Percentiles rank a stretch among this genome's conserved stretches.
Conservation (phyloP, 2,113 vertebrate genomes). For the Dipodomys spectabilis region DNA sequence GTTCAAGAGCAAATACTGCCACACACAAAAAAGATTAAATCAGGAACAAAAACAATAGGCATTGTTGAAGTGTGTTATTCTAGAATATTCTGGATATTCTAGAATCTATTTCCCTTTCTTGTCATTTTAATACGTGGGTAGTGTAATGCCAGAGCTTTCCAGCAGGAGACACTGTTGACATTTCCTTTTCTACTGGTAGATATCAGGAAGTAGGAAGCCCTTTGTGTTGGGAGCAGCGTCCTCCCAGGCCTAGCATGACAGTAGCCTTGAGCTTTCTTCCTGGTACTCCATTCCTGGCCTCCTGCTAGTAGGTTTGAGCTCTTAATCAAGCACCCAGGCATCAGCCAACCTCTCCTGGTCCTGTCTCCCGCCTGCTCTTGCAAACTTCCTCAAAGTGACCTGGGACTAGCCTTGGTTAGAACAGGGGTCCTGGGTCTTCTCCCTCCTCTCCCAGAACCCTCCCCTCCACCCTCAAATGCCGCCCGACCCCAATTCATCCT, state of each 20-base stretch:
- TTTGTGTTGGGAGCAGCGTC: background rate
- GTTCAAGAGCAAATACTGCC: too few species aligned
- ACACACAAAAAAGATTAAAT: too few species aligned
- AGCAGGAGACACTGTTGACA: slow-evolving; percentile 59
- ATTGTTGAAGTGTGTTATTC: background rate
- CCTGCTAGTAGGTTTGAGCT: background rate
- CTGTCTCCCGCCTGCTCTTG: background rate
- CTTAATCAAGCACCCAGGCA: background rate
- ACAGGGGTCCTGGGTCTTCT: too few species aligned
- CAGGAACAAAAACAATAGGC: too few species aligned
- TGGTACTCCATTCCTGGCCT: background rate
- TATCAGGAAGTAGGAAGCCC: background rate
- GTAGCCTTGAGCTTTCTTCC: background rate
- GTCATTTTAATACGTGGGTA: background rate
- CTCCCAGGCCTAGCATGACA: background rate
- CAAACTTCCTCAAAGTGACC: background rate
- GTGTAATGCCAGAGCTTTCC: background rate
- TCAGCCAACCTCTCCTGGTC: background rate
- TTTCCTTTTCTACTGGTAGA: background rate
- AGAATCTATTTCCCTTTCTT: background rate
- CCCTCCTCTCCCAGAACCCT: background rate
- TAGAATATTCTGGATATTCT: background rate
- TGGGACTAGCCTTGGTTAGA: background rate
- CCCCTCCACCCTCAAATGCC: too few species aligned
- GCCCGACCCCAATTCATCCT: background rate